Evolutionary conservation across 2,797 vertebrate genomes (phyloP).

Genomic region (Gallinago stenura): DNA sequence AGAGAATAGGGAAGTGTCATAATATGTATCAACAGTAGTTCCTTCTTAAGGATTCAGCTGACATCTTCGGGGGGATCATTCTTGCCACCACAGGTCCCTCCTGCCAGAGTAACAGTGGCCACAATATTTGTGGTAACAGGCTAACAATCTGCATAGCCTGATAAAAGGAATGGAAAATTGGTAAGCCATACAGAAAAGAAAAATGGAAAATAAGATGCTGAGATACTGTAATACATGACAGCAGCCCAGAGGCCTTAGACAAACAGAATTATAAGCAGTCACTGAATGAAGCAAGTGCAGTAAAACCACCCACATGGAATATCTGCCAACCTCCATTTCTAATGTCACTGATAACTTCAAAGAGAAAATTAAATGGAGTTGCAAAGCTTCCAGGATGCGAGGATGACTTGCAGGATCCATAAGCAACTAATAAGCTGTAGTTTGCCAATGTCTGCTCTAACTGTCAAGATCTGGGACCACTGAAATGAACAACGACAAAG

Average conservation of each 20-base stretch:
- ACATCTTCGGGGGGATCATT: neutral
- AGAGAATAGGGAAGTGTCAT: neutral
- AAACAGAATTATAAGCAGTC: constrained; percentile 25
- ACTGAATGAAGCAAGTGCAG: constrained; percentile 37
- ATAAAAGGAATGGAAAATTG: neutral
- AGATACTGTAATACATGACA: neutral
- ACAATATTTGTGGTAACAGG: neutral
- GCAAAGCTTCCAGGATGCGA: neutral
- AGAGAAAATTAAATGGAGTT: constrained; percentile 63
- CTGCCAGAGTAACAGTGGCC: neutral
- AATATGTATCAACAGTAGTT: neutral
- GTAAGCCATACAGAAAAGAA: neutral
- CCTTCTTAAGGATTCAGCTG: neutral
- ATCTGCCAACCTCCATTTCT: constrained; percentile 54
- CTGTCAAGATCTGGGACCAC: neutral
- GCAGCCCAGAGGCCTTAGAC: neutral
- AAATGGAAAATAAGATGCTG: neutral
- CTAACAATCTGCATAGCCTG: neutral
- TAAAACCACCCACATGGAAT: constrained; percentile 25
- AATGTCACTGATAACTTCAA: constrained; percentile 61
- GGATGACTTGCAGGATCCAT: constrained; percentile 68
- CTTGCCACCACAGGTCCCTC: neutral
- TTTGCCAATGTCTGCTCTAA: constrained; percentile 27
- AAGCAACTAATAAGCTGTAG: constrained; percentile 12
- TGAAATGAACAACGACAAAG: neutral